Evolutionary conservation across 1,140 invertebrate genomes (phyloP).

Genomic region (Drosophila gunungcola): DNA sequence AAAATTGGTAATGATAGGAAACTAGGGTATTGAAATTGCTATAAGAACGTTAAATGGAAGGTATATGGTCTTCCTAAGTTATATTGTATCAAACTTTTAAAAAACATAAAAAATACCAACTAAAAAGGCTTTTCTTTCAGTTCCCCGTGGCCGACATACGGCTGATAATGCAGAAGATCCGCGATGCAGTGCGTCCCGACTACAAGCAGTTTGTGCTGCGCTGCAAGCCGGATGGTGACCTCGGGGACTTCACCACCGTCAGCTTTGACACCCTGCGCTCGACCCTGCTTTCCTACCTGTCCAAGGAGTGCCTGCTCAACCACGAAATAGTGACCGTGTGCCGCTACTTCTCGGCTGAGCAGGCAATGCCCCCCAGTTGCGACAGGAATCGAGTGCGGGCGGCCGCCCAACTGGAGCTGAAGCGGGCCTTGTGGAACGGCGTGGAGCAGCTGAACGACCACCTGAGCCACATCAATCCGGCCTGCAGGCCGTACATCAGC

Average conservation of each 20-base stretch:
- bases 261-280: conserved; percentile 86
- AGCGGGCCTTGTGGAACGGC: conserved; percentile 89
- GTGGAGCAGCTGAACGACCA: conserved; percentile 88
- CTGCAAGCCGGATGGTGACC: conserved; percentile 86
- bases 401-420: conserved; percentile 89
- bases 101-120: too few species aligned
- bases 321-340: conserved; percentile 92
- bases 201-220: conserved; percentile 91
- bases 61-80: too few species aligned
- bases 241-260: conserved; percentile 51
- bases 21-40: too few species aligned
- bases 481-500: conserved; percentile 86
- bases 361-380: conserved; percentile 84
- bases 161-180: conserved; percentile 89
- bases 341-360: conserved; percentile 87
- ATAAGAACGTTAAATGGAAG: too few species aligned
- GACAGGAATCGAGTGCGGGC: conserved; percentile 85
- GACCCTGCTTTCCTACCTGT: conserved; percentile 86
- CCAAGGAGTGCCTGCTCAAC: conserved; percentile 89
- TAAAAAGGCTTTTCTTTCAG: conserved; percentile 81
- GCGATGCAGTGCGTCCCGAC: conserved; percentile 86
- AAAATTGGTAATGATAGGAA: too few species aligned
- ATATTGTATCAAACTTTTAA: too few species aligned
- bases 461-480: conserved; percentile 87
- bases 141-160: conserved; percentile 90